A percentile compares a stretch with the other conserved stretches of the same genome.
Conservation (phyloP, 2,888 invertebrate species). For the Prosapia bicincta region DNA sequence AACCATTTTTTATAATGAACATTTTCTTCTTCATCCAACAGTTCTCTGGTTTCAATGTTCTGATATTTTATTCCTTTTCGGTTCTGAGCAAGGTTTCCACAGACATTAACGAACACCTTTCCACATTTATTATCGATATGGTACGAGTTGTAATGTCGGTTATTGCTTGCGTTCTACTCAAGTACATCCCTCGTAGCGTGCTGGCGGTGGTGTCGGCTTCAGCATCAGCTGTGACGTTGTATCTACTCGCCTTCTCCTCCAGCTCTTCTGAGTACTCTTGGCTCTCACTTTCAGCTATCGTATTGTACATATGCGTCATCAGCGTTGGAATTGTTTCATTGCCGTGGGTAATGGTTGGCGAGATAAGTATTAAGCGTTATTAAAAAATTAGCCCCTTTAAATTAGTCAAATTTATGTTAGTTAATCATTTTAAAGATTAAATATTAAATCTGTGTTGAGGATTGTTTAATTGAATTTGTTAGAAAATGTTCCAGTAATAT, state of each 20-base stretch:
- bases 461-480: too few species aligned
- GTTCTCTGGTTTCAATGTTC: constrained; percentile 67
- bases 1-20: constrained; percentile 59
- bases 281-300: constrained; percentile 52
- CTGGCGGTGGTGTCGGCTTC: constrained; percentile 62
- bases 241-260: constrained; percentile 49
- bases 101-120: constrained; percentile 60
- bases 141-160: constrained; percentile 60
- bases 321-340: constrained; percentile 61
- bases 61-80: constrained; percentile 66
- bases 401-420: too few species aligned
- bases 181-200: constrained; percentile 59
- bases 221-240: constrained; percentile 59
- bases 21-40: constrained; percentile 64
- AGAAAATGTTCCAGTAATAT: too few species aligned
- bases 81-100: constrained; percentile 60
- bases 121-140: constrained; percentile 61
- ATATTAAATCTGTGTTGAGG: too few species aligned
- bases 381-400: too few species aligned
- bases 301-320: constrained; percentile 58
- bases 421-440: too few species aligned
- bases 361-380: constrained; percentile 52
- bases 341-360: constrained; percentile 73
- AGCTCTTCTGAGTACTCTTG: constrained; percentile 49
- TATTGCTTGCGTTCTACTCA: constrained; percentile 59